Conservation (phyloP, 2,797 vertebrate species). For the Podargus strigoides region DNA sequence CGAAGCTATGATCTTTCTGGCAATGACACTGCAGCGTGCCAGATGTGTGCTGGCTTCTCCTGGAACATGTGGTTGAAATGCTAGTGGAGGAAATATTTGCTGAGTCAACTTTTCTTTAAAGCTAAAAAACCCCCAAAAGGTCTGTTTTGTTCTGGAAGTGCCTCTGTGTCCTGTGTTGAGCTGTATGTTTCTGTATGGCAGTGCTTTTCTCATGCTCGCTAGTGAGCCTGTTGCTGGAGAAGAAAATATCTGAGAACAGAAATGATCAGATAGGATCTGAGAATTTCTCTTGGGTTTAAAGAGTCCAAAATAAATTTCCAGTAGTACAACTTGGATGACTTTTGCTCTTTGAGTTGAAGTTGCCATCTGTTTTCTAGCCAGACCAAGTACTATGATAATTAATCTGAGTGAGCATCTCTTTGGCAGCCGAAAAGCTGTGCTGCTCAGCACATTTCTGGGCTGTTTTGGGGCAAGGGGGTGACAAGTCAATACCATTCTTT, state of each 20-base stretch:
- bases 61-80: constrained; percentile 30
- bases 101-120: constrained; percentile 48
- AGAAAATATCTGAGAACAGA: not conserved
- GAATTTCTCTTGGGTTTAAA: not conserved
- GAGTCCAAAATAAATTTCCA: not conserved
- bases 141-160: not conserved
- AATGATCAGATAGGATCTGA: not conserved
- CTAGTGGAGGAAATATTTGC: constrained; percentile 43
- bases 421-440: not conserved
- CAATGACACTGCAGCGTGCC: not conserved
- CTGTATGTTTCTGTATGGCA: not conserved
- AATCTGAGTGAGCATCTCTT: not conserved
- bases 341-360: not conserved
- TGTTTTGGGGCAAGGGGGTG: not conserved
- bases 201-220: not conserved
- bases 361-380: not conserved
- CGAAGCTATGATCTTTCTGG: not conserved
- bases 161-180: not conserved
- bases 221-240: not conserved
- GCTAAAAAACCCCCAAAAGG: not conserved
- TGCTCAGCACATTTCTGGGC: not conserved
- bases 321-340: not conserved
- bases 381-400: not conserved
- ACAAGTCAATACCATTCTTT: not conserved
- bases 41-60: constrained; percentile 20